Base-by-base conservation (phyloP, 2,888 invertebrate species). In the Apodemia mormo region DNA sequence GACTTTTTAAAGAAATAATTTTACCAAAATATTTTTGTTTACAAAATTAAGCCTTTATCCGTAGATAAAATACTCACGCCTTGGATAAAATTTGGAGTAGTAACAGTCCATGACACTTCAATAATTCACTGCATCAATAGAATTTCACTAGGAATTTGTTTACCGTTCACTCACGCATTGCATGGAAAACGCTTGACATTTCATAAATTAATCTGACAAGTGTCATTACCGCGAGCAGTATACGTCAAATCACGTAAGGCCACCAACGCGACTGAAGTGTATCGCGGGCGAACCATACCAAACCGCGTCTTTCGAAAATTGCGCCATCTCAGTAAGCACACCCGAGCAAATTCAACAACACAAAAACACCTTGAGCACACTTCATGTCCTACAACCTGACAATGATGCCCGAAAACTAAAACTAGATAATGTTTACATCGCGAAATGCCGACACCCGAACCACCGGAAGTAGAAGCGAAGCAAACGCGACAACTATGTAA, bases 401-500 rank as follows among this genome's bases (percentile, higher is more conserved):
- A 83, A 85, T 86, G 89, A 88, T 86, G 84, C 85, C 84, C 84
- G 80, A 87, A 85, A 86, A 87, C 86, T 84, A 87, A 87, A 86
- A 89, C 92, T 91, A 92, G 89, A 92, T 92, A 90, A 90, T 93
- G 93, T 93, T 93, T 93, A 93, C 93, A 91, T 91, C 93, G 90
- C 92, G 86, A 92, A 90, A 92, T 90, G 89, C 89, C 91, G 91
- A 90, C 92, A 91, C 90, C 88, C 89, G 84, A 93, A 87, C 92
- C 87, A 85, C 90, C 93, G 93, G 93, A 94, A 94, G 94, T 94
- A 87, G 88, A 89, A 84, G 93, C 94, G 94, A 94, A 93, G 93
- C 94, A 95, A 94, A 95, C 95, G 95, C 94, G 95, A 95, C 95
- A 95, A 95, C 95, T 95, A 95, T 95, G 95, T 95, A 94, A 95